These are phyloP conservation scores for Lacanobia wlatinum DNA, from an alignment of 2,888 invertebrate genomes.

Conservation along the genomic window DNA sequence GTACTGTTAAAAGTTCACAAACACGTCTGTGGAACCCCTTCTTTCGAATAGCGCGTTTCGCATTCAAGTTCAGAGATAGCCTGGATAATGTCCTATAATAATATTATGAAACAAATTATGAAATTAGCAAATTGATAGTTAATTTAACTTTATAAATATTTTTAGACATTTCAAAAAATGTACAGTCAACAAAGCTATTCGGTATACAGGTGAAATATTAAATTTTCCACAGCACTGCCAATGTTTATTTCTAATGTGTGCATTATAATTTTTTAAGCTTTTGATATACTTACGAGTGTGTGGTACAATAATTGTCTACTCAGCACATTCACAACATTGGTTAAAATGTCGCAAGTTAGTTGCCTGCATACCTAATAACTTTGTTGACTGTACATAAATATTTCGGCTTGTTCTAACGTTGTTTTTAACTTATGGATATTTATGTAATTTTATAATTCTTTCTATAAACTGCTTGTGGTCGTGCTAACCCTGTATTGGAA, in stretches of 20 bases:
- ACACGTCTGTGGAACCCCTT: not conserved
- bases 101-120: conserved; percentile 18
- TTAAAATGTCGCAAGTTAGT: no score
- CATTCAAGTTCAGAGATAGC: not conserved
- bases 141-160: conserved; percentile 34
- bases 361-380: no score
- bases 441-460: conserved; percentile 19
- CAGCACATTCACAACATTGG: no score
- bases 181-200: no score
- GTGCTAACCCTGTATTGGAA: conserved; percentile 10
- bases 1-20: conserved; percentile 3
- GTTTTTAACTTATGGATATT: conserved; percentile 42
- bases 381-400: conserved; percentile 56
- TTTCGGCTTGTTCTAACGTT: conserved; percentile 33
- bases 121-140: conserved; percentile 50
- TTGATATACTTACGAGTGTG: no score
- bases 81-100: conserved; percentile 34
- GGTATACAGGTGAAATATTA: no score
- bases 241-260: no score
- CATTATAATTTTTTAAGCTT: no score
- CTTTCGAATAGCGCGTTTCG: not conserved
- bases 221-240: no score
- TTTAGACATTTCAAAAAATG: conserved; percentile 29
- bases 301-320: no score
- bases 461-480: conserved; percentile 9